Base-by-base conservation (phyloP, 2,888 invertebrate species). In the Meiosimyza platycephala region DNA sequence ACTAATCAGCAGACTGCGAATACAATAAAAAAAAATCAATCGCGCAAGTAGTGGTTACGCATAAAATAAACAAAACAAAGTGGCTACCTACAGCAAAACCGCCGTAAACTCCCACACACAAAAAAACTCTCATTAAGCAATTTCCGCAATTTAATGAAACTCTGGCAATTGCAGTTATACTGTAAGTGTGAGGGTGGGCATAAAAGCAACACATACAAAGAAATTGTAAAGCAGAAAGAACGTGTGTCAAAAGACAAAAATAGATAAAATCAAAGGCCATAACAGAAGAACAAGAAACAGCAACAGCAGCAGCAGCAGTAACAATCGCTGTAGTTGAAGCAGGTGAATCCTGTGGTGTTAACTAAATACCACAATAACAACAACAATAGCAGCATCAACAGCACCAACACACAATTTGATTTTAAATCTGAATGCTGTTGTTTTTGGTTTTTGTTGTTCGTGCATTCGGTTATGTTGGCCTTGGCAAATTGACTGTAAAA, bases 401-500 rank as follows among this genome's bases (percentile, higher is more conserved):
- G 2, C 9, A 40, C 0, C 9, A 40, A 9, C 40, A 22, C 40
- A 40, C 28, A 33, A 69, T 48, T 59, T 48, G n/a, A 59, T 57
- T 69, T 59, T 33, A 28, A 69, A 59, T 22, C 40, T 40, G 40
- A 40, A 15, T 40, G 54, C 13, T 28, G 50, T 15, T 65, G 50
- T 57, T 55, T 55, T 11, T n/a, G 9, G 13, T 16, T 13, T 64
- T 22, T 51, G 12, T 50, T 50, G 28, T 64, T 40, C 40, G 40
- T 40, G 40, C 9, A 40, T 9, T 40, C 40, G 40, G 40, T 40
- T 40, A 9, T 64, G 63, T 64, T 51, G 64, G 16, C 11, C 40
- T 64, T 18, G 64, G 22, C 22, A 64, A 64, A 64, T 64, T 51
- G 64, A 64, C 51, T 64, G 59, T 40, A 69, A 50, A 69, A 15